Base-by-base conservation (phyloP, 2,888 invertebrate species). In the Leptinotarsa peninsularis region DNA sequence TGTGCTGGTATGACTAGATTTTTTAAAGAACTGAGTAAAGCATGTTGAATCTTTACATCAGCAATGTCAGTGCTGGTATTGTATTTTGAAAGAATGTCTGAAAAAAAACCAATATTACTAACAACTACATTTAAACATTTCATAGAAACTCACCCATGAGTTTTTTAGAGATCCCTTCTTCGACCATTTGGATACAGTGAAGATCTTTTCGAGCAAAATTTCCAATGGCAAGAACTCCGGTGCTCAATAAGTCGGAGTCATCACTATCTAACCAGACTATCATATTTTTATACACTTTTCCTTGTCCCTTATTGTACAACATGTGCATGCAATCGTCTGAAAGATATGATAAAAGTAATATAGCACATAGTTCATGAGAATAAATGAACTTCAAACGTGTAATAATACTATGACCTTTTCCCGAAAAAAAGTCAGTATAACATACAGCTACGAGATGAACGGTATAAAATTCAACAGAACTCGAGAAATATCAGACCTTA, bases 191-290 rank as follows among this genome's bases (percentile, higher is more conserved):
- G 68, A 93, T 91, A 86, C 97, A 97, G 86, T 96, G 94, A 58
- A 92, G 91, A 85, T 97, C 97, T 80, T 94, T 94, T 63, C 97
- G 90, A 0, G 97, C 97, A 88, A 97, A 97, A 90, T 97, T 97
- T 1, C 96, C 97, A 80, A 97, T 91, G 0, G 96, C 96, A 78
- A 97, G 89, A 4, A 96, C 93, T 0, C 95, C 96, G 0, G 96
- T 94, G n/a, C 94, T 92, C 83, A 95, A 90, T 27, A 97, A 89
- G 86, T 95, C 94, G 78, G 92, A 91, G 85, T 95, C 93, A 27
- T 90, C 88, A 0, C 93, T 92, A 75, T 93, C 91, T 79, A 97
- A 89, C 97, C 97, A 97, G 50, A 91, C 90, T 70, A 95, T 91
- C 89, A 94, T 92, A 86, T 91, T 93, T 82, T 88, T 89, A 87